These are phyloP conservation scores for Champsocephalus gunnari DNA, from an alignment of 2,797 vertebrate genomes.

Conservation along the genomic window DNA sequence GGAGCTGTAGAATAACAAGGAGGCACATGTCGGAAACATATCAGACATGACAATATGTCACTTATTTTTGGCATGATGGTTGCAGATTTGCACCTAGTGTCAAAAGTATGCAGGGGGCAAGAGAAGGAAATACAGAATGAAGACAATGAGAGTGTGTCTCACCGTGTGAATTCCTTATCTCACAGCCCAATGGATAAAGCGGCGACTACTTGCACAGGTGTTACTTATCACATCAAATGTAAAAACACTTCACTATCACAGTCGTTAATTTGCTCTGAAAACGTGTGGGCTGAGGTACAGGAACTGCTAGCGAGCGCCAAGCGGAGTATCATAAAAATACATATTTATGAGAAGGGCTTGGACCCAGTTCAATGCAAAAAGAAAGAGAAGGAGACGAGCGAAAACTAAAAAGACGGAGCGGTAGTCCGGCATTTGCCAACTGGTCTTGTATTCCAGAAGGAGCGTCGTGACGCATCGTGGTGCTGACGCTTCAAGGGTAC, in stretches of 20 bases:
- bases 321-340: slow-evolving; percentile 68
- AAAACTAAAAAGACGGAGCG: slow-evolving; percentile 30
- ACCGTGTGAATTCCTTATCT: neutral
- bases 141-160: slow-evolving; percentile 32
- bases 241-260: slow-evolving; percentile 61
- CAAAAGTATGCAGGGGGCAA: neutral
- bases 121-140: slow-evolving; percentile 2
- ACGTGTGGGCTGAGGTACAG: slow-evolving; percentile 41
- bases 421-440: slow-evolving; percentile 62
- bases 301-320: slow-evolving; percentile 42
- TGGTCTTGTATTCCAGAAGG: slow-evolving; percentile 79
- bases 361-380: slow-evolving; percentile 57
- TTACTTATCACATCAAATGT: slow-evolving; percentile 56
- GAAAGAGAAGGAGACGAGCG: neutral
- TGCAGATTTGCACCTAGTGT: slow-evolving; percentile 23
- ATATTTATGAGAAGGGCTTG: slow-evolving; percentile 73
- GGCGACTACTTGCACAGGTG: slow-evolving; percentile 52
- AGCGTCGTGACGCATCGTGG: slow-evolving; percentile 76
- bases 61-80: slow-evolving; percentile 1
- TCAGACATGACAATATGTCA: slow-evolving; percentile 3
- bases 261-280: slow-evolving; percentile 63
- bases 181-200: slow-evolving; percentile 36
- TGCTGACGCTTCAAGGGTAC: slow-evolving; percentile 80
- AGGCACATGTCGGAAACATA: slow-evolving; percentile 8
- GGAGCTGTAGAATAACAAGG: slow-evolving; percentile 3